A percentile compares a stretch with the other conserved stretches of the same genome.
These are phyloP conservation scores for Thunnus maccoyii DNA, from an alignment of 2,113 vertebrate species.

Conservation along the genomic window DNA sequence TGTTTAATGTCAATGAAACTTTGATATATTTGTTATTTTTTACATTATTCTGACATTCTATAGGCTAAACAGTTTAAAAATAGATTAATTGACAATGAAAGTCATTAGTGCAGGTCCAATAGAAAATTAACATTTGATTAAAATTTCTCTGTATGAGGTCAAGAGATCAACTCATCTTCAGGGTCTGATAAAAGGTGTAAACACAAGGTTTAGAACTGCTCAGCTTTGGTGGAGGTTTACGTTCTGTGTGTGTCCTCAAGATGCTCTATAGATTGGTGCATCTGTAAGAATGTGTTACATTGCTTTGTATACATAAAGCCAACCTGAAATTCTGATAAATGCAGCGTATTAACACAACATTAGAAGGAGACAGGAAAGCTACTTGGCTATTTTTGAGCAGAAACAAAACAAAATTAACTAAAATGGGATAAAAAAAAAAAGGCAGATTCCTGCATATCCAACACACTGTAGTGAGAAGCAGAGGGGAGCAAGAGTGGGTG, in stretches of 20 bases:
- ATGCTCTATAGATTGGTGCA: not conserved
- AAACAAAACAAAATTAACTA: too few species aligned
- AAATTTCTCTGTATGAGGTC: not conserved
- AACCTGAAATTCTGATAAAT: not conserved
- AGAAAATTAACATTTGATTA: not conserved
- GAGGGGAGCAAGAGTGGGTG: not conserved
- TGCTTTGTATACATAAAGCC: too few species aligned
- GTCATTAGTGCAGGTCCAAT: too few species aligned
- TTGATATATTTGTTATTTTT: too few species aligned
- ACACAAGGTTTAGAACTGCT: too few species aligned
- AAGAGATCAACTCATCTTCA: not conserved
- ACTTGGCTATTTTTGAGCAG: not conserved
- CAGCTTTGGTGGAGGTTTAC: not conserved
- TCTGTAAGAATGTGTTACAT: too few species aligned
- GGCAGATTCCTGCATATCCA: not conserved
- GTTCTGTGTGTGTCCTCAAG: not conserved
- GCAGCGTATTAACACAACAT: not conserved
- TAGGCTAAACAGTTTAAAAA: too few species aligned
- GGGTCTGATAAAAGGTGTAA: not conserved
- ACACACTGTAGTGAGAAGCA: not conserved
- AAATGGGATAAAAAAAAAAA: not conserved
- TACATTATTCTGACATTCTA: too few species aligned
- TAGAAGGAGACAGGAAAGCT: not conserved
- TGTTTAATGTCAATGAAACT: too few species aligned
- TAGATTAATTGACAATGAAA: too few species aligned